These are phyloP conservation scores for Unio pictorum DNA, from an alignment of 2,888 invertebrate genomes.

Conservation along the genomic window DNA sequence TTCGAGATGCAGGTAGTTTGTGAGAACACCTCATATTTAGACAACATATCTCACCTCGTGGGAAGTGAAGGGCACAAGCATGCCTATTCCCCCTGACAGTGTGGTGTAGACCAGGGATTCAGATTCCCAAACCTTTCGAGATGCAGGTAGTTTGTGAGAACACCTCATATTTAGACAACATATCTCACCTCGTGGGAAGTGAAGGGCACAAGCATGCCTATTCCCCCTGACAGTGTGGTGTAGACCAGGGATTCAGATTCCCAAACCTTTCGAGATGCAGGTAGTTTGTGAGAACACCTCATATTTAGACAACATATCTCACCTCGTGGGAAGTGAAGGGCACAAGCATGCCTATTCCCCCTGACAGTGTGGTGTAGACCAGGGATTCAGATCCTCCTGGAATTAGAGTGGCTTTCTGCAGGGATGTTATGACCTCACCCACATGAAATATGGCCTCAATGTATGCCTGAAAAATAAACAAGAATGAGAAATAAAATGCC, in stretches of 20 bases:
- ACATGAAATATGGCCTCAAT: slow-evolving; percentile 93
- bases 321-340: slow-evolving; percentile 72
- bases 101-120: too few relatives aligned
- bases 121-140: too few relatives aligned
- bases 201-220: slow-evolving; percentile 72
- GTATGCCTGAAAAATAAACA: slow-evolving; percentile 75
- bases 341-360: slow-evolving; percentile 71
- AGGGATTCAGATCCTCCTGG: slow-evolving; percentile 98
- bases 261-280: too few relatives aligned
- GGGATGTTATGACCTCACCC: slow-evolving; percentile 95
- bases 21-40: too few relatives aligned
- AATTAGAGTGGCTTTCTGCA: slow-evolving; percentile 95
- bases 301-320: slow-evolving; percentile 1
- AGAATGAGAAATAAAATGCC: not conserved
- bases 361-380: slow-evolving; percentile 95
- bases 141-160: too few relatives aligned
- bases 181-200: slow-evolving; percentile 69
- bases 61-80: too few relatives aligned
- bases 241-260: too few relatives aligned
- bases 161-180: too few relatives aligned
- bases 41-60: too few relatives aligned
- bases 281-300: too few relatives aligned
- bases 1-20: too few relatives aligned
- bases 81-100: too few relatives aligned
- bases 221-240: slow-evolving; percentile 73